Conservation (phyloP, 2,888 invertebrate genomes). For the Sericinus montela region DNA sequence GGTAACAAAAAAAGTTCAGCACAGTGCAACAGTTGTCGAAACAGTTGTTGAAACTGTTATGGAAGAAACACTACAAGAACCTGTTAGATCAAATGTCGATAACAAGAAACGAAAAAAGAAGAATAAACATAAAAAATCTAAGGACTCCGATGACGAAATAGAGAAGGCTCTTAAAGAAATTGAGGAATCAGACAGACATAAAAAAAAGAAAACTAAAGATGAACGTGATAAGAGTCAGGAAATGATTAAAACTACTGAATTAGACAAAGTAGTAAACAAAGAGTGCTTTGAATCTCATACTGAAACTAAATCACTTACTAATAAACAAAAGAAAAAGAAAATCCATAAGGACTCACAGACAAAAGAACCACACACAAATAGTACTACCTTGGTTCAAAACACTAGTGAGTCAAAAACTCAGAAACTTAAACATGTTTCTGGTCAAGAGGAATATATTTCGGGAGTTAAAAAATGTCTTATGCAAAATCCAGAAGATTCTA, state of each 20-base stretch:
- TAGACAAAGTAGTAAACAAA: slow-evolving; percentile 14
- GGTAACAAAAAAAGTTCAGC: slow-evolving; percentile 47
- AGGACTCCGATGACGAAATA: slow-evolving; percentile 59
- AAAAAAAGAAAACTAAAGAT: slow-evolving; percentile 57
- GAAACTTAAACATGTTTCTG: not conserved
- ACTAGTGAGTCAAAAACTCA: not conserved
- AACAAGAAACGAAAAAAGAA: slow-evolving; percentile 61
- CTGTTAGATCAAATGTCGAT: slow-evolving; percentile 32
- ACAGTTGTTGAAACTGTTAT: slow-evolving; percentile 26
- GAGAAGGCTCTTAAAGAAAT: slow-evolving; percentile 69
- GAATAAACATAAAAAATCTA: slow-evolving; percentile 56
- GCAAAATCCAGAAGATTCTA: no score
- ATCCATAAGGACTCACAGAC: slow-evolving; percentile 26
- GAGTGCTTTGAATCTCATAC: not conserved
- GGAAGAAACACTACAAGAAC: slow-evolving; percentile 30
- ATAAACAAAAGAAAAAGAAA: slow-evolving; percentile 35
- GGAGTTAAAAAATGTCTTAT: not conserved
- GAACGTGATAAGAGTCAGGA: slow-evolving; percentile 42
- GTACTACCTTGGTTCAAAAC: not conserved
- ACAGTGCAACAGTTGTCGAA: slow-evolving; percentile 50
- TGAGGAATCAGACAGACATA: slow-evolving; percentile 52
- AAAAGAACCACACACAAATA: no score
- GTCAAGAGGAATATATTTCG: not conserved
- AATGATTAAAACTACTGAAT: slow-evolving; percentile 20
- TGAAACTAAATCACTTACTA: slow-evolving; percentile 26